Percentiles rank a stretch among this genome's conserved stretches.
These are phyloP conservation scores for Gyps fulvus DNA, from an alignment of 2,113 vertebrate genomes.

Conservation along the genomic window DNA sequence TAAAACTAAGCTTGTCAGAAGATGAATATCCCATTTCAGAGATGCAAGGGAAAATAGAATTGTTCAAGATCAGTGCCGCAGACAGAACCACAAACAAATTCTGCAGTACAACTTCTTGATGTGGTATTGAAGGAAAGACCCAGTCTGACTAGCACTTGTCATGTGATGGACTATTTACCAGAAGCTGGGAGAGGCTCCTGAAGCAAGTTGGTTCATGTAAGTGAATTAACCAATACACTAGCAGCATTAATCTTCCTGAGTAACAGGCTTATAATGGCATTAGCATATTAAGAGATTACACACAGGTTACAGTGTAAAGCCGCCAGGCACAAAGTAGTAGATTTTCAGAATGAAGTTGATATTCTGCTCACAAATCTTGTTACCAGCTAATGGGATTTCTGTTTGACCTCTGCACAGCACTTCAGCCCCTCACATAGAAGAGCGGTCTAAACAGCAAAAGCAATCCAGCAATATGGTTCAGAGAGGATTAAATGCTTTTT, in stretches of 20 bases:
- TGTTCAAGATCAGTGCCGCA: neutral
- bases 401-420: neutral
- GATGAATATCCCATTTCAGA: neutral
- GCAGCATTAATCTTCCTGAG: conserved; percentile 20
- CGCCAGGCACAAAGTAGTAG: neutral
- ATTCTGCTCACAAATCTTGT: conserved; percentile 52
- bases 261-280: conserved; percentile 30
- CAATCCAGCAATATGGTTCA: neutral
- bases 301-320: neutral
- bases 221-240: conserved; percentile 39
- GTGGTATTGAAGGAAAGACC: neutral
- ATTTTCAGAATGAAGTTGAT: conserved; percentile 31
- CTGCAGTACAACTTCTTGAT: neutral
- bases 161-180: neutral
- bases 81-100: conserved; percentile 10
- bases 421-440: neutral
- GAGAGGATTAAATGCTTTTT: neutral
- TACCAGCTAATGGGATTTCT: conserved; percentile 63
- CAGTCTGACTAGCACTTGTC: neutral
- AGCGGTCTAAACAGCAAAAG: neutral
- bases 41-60: neutral
- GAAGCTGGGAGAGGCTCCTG: conserved; percentile 11
- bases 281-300: conserved; percentile 62
- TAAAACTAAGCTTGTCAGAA: neutral
- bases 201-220: conserved; percentile 34